Evolutionary conservation across 2,888 invertebrate species (phyloP).

Genomic region (Limnephilus rhombicus): DNA sequence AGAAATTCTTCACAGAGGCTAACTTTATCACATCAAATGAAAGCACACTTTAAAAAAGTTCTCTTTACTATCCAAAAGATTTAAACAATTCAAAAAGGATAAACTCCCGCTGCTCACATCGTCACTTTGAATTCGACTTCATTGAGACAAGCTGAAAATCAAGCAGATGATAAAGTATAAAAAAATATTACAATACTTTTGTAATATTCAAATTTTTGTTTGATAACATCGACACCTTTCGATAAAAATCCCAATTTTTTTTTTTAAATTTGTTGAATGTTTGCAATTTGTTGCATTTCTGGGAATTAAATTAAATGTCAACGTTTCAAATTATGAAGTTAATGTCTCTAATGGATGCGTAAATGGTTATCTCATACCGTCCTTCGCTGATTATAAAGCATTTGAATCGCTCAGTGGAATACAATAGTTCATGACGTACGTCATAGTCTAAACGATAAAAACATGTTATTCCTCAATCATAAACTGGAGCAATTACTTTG

Average conservation of each 20-base stretch:
- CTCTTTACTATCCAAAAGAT: neutral
- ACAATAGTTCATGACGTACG: neutral
- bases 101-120: constrained; percentile 26
- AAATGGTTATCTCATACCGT: constrained; percentile 24
- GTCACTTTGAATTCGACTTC: constrained; percentile 4
- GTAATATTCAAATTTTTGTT: neutral
- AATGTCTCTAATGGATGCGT: constrained; percentile 51
- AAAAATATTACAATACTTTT: neutral
- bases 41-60: neutral
- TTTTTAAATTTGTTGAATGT: neutral
- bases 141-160: neutral
- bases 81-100: neutral
- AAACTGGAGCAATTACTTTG: too few relatives aligned
- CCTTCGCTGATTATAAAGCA: constrained; percentile 24
- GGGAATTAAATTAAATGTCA: neutral
- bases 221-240: neutral
- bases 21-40: neutral
- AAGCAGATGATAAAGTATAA: neutral
- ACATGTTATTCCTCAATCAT: neutral
- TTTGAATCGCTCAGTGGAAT: constrained; percentile 25
- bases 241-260: neutral
- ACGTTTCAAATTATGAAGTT: constrained; percentile 51
- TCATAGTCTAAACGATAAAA: neutral
- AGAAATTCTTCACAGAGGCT: neutral
- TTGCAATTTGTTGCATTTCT: constrained; percentile 18